These are phyloP conservation scores for Butorides virescens DNA, from an alignment of 2,113 vertebrate species.

Conservation along the genomic window DNA sequence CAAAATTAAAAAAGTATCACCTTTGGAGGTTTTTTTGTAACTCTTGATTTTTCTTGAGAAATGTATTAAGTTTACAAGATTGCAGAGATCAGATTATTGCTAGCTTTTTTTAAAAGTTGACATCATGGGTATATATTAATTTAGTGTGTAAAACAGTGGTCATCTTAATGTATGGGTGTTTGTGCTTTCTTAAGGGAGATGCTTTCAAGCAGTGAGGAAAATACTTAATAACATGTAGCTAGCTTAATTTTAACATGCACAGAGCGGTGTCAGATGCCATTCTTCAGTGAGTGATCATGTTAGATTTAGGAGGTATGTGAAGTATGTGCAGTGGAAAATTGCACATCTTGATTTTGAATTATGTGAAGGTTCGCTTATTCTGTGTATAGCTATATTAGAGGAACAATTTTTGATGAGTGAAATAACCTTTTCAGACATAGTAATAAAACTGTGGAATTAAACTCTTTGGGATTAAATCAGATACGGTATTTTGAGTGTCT, in stretches of 20 bases:
- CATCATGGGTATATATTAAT: not conserved
- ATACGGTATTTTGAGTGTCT: not conserved
- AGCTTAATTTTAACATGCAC: constrained; percentile 27
- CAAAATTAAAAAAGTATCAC: not conserved
- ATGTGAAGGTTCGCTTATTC: not conserved
- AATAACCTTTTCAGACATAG: not conserved
- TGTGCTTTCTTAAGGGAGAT: not conserved
- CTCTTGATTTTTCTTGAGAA: not conserved
- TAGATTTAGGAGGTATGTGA: constrained; percentile 59
- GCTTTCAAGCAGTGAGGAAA: not conserved
- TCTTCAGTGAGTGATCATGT: constrained; percentile 35
- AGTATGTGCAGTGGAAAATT: constrained; percentile 53
- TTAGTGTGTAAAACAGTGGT: not conserved
- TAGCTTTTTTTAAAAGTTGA: not conserved
- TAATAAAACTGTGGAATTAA: not conserved
- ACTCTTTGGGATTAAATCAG: not conserved
- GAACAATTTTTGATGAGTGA: not conserved
- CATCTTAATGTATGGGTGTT: constrained; percentile 1
- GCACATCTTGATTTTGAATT: constrained; percentile 44
- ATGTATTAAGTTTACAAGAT: not conserved
- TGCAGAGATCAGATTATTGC: not conserved
- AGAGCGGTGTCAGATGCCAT: constrained; percentile 16
- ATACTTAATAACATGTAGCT: constrained; percentile 20
- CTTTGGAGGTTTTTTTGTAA: not conserved
- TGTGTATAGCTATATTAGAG: not conserved